phyloP scores from a whole-genome alignment of 2,888 invertebrate genomes.

The Leucozona laternaria region DNA sequence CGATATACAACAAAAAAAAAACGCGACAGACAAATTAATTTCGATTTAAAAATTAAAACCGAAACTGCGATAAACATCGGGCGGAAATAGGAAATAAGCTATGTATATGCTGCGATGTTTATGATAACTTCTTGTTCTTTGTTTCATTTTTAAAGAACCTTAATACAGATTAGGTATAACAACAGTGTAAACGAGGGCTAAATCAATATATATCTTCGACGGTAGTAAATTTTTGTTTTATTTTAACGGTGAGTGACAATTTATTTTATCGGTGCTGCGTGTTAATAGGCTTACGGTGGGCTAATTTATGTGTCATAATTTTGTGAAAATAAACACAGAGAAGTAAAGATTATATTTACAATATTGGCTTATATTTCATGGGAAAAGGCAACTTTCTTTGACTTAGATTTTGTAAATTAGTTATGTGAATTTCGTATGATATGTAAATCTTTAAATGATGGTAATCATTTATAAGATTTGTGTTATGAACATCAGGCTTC shows the following conservation, averaged over 20 bases:
- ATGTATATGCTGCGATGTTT: background rate
- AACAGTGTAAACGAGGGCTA: slow-evolving; percentile 10
- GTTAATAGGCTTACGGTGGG: background rate
- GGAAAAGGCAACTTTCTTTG: background rate
- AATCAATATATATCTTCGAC: slow-evolving; percentile 14
- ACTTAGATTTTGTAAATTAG: background rate
- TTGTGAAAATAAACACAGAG: background rate
- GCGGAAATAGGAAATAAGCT: slow-evolving; percentile 31
- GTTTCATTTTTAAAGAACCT: background rate
- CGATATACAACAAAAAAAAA: slow-evolving; percentile 6
- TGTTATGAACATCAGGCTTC: background rate
- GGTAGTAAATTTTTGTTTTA: background rate
- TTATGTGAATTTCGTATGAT: background rate
- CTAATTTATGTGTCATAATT: slow-evolving; percentile 11
- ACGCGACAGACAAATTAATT: slow-evolving; percentile 23
- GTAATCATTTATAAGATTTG: slow-evolving; percentile 10
- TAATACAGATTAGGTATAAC: background rate
- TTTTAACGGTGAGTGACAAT: slow-evolving; percentile 7
- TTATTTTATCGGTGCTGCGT: background rate
- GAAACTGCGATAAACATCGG: background rate
- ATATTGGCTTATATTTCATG: background rate
- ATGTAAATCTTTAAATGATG: background rate
- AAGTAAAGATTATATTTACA: background rate
- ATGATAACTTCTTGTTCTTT: background rate
- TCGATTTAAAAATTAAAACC: slow-evolving; percentile 16